Evolutionary conservation across 2,888 invertebrate genomes (phyloP).

Genomic region (Arge pagana): DNA sequence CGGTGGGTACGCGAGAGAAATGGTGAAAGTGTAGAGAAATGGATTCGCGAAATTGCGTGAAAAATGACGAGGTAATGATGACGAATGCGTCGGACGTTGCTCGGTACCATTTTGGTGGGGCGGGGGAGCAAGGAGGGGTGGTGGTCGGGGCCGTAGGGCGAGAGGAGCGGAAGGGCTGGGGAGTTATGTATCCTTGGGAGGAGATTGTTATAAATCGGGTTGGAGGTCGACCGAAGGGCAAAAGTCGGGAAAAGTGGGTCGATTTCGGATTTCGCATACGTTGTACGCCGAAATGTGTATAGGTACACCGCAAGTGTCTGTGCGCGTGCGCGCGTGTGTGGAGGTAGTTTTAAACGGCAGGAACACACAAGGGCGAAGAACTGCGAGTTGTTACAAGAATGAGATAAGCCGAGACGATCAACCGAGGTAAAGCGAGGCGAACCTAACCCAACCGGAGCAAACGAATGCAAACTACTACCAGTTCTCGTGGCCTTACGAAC

Average conservation of each 20-base stretch:
- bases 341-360: background rate
- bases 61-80: constrained; percentile 20
- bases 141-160: background rate
- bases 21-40: constrained; percentile 3
- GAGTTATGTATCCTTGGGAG: constrained; percentile 1
- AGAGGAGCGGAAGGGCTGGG: background rate
- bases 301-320: background rate
- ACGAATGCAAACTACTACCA: constrained; percentile 32
- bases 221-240: constrained; percentile 6
- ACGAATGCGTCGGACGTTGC: constrained; percentile 16
- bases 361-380: background rate
- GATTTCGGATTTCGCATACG: constrained; percentile 6
- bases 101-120: background rate
- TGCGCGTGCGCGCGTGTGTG: background rate
- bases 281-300: background rate
- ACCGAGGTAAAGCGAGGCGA: constrained; percentile 5
- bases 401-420: no score
- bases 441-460: no score
- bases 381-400: no score
- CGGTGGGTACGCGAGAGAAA: background rate
- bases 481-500: constrained; percentile 45
- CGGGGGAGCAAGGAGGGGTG: background rate
- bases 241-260: constrained; percentile 16
- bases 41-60: constrained; percentile 18
- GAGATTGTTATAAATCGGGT: constrained; percentile 16